Evolutionary conservation across 2,113 vertebrate genomes (phyloP), one percentile per base, ranked within the genome.

Genomic region (Cochlearius cochlearius): DNA sequence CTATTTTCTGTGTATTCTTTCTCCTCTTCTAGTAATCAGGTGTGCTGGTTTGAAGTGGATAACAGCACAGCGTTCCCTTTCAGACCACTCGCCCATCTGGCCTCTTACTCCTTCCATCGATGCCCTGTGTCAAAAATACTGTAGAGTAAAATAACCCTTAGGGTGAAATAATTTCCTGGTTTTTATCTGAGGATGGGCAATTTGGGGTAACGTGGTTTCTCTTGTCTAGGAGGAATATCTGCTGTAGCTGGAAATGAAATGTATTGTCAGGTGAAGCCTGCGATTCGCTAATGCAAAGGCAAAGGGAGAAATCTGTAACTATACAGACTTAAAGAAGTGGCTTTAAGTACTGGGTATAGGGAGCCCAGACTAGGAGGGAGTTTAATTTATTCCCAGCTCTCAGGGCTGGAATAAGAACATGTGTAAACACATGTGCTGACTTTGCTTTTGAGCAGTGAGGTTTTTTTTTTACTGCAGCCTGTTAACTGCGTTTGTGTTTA

Each of bases 241-340:
- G 27, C 26, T 7, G 2, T 52, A 86, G 36, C n/a, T 91, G 55
- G 34, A 77, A 90, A n/a, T 63, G 7, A 75, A 75, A 47, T 17
- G 2, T 52, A 43, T 22, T 45, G 25, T 86, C 34, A 81, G 36
- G 36, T 93, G 79, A 43, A 89, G 45, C 17, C 39, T 60, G 39
- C 41, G 18, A 30, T 47, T 15, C 30, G 36, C 23, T 80, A 19
- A 26, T 0, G 0, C 2, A 16, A 30, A 21, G 55, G 15, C 2
- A 3, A 22, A 45, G 16, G 5, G 49, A 50, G 36, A 21, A 12
- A 34, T 81, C 25, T 53, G 12, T 72, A 5, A 5, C 22, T 6
- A 5, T 30, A 16, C 30, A 25, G 72, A 16, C 23, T 11, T 20
- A 12, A 12, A 41, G 41, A 67, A 25, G 13, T 21, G 30, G 10